A percentile compares a stretch with the other conserved stretches of the same genome.
Evolutionary conservation across 2,888 invertebrate genomes (phyloP).

Genomic region (Xestoiulus laeticollis): DNA sequence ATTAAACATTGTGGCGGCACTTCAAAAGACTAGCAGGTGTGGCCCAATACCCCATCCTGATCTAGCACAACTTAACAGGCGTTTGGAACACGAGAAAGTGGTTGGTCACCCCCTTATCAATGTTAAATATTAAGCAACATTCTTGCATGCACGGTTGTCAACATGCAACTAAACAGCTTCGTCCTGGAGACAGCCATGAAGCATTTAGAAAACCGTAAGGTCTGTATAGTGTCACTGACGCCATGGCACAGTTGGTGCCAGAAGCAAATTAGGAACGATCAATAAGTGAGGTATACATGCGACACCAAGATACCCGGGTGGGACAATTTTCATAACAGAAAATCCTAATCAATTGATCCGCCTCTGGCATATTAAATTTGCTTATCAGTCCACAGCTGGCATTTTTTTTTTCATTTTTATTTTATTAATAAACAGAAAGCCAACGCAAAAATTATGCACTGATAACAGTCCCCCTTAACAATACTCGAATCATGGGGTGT

Average conservation of each 20-base stretch:
- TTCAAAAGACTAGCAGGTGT: too few relatives aligned
- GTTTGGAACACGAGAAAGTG: too few relatives aligned
- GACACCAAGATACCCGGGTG: background rate
- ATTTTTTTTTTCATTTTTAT: background rate
- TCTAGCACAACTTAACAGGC: too few relatives aligned
- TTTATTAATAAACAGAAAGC: background rate
- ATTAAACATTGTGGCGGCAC: too few relatives aligned
- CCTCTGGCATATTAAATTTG: background rate
- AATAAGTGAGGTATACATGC: background rate
- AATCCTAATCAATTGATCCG: background rate
- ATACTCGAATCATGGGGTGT: background rate
- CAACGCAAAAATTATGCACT: background rate
- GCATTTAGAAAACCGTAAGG: background rate
- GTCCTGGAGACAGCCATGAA: conserved; percentile 31
- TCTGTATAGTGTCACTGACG: background rate
- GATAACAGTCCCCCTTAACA: background rate
- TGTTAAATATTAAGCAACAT: background rate
- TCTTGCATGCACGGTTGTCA: background rate
- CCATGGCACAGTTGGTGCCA: background rate
- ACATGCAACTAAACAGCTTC: background rate
- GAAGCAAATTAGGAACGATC: conserved; percentile 3
- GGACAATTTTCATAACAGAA: background rate
- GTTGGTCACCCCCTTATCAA: background rate
- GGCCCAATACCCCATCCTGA: too few relatives aligned
- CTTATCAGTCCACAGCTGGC: background rate